Evolutionary conservation across 2,888 invertebrate species (phyloP), one percentile per base, ranked within the genome.

Genomic region (Automeris io): DNA sequence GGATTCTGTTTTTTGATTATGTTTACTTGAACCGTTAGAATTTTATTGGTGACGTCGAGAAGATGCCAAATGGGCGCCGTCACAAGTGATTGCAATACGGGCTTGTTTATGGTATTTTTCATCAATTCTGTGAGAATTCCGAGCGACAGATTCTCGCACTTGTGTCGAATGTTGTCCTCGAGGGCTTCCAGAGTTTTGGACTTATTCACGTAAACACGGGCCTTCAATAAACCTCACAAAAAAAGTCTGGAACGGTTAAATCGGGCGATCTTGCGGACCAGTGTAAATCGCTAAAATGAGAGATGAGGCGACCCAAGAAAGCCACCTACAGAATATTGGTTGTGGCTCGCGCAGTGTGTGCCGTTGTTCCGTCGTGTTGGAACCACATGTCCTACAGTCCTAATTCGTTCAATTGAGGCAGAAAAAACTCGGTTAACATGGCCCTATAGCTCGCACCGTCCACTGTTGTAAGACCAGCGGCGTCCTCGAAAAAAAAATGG

Each of bases 11-110:
- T 2, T 9, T 24, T 2, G 24, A 34, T 6, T 34, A 7, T 34
- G 9, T 22, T 7, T 34, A 11, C 13, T 22, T 34, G 13, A 11
- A 18, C 3, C 5, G 9, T 22, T 33, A 21, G 9, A 33, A 11
- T 22, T 12, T 33, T 33, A 18, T 2, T n/a, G 2, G n/a, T 21
- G 7, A 21, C 4, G 5, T 22, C 4, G 9, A 31, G 31, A 31
- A 29, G 6, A 31, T 31, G 31, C 22, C 33, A 40, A 43, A 12
- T 40, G 33, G 35, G 23, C 42, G 43, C 45, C 42, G 43, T 36
- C 45, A 48, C 22, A 46, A 42, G 40, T 48, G 42, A 52, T 40
- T 33, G 37, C 43, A 42, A 47, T 48, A 44, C 39, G 41, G 41
- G 41, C 40, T 34, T 41, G 39, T 50, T 47, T 43, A 48, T 42